Percentiles rank a stretch among this genome's conserved stretches.
These are phyloP conservation scores for Sitta carolinensis DNA, from an alignment of 2,797 vertebrate genomes.

Conservation along the genomic window DNA sequence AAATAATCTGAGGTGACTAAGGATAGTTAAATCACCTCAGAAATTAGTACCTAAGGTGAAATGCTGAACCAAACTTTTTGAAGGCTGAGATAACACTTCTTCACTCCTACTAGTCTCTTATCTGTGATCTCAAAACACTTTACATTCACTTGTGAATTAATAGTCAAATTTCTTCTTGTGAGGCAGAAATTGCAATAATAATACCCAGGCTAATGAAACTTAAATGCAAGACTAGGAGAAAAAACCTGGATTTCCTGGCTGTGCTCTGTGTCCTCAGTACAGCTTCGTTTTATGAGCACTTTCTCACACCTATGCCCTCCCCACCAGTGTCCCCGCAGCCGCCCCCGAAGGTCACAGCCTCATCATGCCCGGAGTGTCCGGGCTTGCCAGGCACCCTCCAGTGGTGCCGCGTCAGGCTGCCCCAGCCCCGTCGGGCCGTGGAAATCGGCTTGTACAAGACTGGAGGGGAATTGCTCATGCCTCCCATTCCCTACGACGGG, in stretches of 20 bases:
- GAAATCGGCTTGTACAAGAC: rapidly evolving
- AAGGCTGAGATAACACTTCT: conserved; percentile 9
- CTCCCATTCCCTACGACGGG: background rate
- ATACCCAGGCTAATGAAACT: background rate
- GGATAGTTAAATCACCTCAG: conserved; percentile 24
- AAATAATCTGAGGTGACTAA: conserved; percentile 6
- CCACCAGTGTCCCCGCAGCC: background rate
- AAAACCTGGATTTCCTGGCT: background rate
- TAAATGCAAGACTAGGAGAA: background rate
- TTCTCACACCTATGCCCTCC: background rate
- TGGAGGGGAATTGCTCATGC: rapidly evolving
- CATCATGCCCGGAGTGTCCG: rapidly evolving
- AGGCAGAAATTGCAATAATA: background rate
- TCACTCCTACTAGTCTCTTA: background rate
- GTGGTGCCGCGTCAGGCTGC: rapidly evolving
- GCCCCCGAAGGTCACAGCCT: background rate
- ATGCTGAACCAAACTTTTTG: conserved; percentile 1
- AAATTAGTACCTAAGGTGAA: conserved; percentile 24
- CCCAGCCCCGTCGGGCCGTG: rapidly evolving
- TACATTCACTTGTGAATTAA: background rate
- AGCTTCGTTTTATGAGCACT: background rate
- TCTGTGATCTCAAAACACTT: conserved; percentile 2
- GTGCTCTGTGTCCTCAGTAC: background rate
- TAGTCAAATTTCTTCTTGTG: background rate
- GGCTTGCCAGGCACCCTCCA: background rate